These are phyloP conservation scores for Xerus rutilus DNA, from an alignment of 2,797 vertebrate species.

Conservation along the genomic window DNA sequence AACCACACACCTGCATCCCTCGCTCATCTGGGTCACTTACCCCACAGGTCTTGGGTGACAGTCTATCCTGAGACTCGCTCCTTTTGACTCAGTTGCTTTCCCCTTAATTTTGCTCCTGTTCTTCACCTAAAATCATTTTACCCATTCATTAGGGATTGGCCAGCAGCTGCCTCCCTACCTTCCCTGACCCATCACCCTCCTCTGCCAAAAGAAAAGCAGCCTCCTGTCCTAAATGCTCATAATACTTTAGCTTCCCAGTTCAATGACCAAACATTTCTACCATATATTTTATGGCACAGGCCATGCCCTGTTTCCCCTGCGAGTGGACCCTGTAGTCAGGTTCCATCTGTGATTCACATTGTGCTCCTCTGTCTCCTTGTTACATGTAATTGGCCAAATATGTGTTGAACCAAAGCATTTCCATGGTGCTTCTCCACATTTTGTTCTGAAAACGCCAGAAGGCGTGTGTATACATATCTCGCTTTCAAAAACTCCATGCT, in stretches of 20 bases:
- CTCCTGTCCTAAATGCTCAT: fast-evolving
- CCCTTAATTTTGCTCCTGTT: fast-evolving
- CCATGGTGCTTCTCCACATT: neutral
- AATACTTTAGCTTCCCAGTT: fast-evolving
- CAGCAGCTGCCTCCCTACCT: fast-evolving
- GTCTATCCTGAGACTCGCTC: fast-evolving
- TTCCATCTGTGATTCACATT: neutral
- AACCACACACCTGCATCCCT: fast-evolving
- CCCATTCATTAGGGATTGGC: fast-evolving
- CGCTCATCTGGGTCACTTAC: neutral
- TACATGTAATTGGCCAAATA: fast-evolving
- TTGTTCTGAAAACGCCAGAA: neutral
- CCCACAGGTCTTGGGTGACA: fast-evolving
- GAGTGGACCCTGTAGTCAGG: neutral
- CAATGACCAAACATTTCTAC: neutral
- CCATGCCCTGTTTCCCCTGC: neutral
- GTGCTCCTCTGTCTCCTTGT: neutral
- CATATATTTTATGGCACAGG: fast-evolving
- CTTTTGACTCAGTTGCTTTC: neutral
- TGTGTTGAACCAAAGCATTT: neutral
- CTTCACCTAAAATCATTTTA: too few species aligned
- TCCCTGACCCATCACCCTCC: fast-evolving
- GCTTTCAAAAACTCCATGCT: neutral
- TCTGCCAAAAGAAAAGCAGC: too few species aligned
- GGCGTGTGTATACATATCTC: fast-evolving